Evolutionary conservation across 2,888 invertebrate species (phyloP), one percentile per base, ranked within the genome.

Genomic region (Tetanocera ferruginea): DNA sequence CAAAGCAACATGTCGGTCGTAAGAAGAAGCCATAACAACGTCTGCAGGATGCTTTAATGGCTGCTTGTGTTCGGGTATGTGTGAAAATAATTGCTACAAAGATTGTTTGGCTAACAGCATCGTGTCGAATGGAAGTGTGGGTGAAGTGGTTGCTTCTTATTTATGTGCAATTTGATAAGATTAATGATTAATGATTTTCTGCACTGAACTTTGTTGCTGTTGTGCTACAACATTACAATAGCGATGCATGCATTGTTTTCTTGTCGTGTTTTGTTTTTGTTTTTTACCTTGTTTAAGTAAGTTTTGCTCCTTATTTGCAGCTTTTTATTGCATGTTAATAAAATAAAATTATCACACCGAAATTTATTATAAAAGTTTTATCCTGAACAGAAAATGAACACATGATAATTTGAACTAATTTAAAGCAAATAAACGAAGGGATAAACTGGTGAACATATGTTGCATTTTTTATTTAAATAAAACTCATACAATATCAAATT

Each of bases 81-180:
- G 62, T 25, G 28, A 62, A 23, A 28, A 25, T 25, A 19, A 49
- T 19, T 37, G 19, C 11, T 67, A 2, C 49, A 67, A 19, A 25
- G 19, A 19, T 28, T 23, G 5, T 14, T 9, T 51, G 8, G 51
- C 14, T 3, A 69, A 17, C 14, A 23, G 49, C 14, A 69, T 23
- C 23, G 4, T 6, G 4, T 6, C 14, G 23, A 49, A 5, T 28
- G 51, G 28, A 11, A 17, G 17, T 49, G 6, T 6, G 5, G 51
- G 11, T 25, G 28, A 19, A 69, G 71, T 19, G 19, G 71, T 31
- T 34, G 14, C 34, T 76, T 19, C 55, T 80, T 81, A 80, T 81
- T 81, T 80, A 81, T 81, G 81, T 77, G 81, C 79, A 78, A 81
- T 77, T 81, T 80, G 81, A 81, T 81, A 81, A 81, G 73, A 78